Conservation (phyloP, 35 echinoderm and acorn worm genomes). For the Heliocidaris erythrogramma region DNA sequence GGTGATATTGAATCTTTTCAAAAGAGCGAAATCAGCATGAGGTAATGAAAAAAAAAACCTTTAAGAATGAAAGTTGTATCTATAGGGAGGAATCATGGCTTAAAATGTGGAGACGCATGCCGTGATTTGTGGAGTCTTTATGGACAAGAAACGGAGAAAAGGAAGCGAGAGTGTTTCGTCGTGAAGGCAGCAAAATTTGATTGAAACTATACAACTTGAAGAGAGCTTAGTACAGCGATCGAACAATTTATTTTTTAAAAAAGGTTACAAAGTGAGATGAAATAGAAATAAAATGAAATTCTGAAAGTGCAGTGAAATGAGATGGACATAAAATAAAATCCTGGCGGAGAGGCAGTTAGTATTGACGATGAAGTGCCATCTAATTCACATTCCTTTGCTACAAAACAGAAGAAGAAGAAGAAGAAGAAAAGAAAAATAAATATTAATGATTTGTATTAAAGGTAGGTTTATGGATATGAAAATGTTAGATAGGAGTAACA, state of each 20-base stretch:
- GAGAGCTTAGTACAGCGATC: conserved; percentile 8
- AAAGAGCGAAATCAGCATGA: not conserved
- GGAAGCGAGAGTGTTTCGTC: conserved; percentile 14
- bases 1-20: not conserved
- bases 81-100: not conserved
- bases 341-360: not conserved
- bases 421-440: not conserved
- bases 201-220: not conserved
- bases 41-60: not conserved
- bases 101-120: not conserved
- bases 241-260: not conserved
- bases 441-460: not conserved
- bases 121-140: not conserved
- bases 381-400: not conserved
- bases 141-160: not conserved
- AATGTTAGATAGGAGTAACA: too few species aligned
- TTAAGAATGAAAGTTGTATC: not conserved
- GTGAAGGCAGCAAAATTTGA: not conserved
- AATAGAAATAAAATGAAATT: not conserved
- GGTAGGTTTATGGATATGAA: too few species aligned
- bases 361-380: not conserved
- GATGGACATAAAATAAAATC: not conserved
- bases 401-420: not conserved
- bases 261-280: not conserved
- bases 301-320: not conserved